A percentile compares a stretch with the other conserved stretches of the same genome.
Evolutionary conservation across 2,113 vertebrate genomes (phyloP).

Genomic region (Bungarus multicinctus): DNA sequence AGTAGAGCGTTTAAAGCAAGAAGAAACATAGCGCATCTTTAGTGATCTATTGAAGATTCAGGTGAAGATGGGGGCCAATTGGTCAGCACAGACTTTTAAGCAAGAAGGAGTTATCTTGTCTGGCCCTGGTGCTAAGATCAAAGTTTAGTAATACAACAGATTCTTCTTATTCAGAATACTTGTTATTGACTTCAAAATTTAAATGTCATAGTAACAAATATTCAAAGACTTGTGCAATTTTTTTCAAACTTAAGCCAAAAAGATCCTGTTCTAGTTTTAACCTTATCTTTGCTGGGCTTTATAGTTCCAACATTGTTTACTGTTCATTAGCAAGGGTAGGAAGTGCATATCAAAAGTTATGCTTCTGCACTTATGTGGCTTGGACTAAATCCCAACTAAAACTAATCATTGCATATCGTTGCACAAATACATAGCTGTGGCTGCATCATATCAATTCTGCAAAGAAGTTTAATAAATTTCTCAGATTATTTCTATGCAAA

Average conservation of each 20-base stretch:
- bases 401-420: background rate
- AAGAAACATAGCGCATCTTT: too few relatives aligned
- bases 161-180: background rate
- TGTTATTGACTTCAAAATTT: background rate
- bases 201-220: background rate
- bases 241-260: background rate
- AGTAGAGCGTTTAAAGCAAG: too few relatives aligned
- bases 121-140: background rate
- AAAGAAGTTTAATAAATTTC: background rate
- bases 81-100: too few relatives aligned
- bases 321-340: background rate
- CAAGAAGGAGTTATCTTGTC: too few relatives aligned
- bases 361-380: background rate
- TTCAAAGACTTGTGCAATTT: background rate
- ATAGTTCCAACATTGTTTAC: background rate
- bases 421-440: background rate
- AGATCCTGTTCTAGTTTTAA: background rate
- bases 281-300: background rate
- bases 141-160: background rate
- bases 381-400: background rate
- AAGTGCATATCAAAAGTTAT: background rate
- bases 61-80: too few relatives aligned
- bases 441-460: background rate
- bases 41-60: too few relatives aligned
- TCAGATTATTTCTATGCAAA: background rate